These are phyloP conservation scores for Schlechtendalia chinensis DNA, from an alignment of 1,140 invertebrate species.

Conservation along the genomic window DNA sequence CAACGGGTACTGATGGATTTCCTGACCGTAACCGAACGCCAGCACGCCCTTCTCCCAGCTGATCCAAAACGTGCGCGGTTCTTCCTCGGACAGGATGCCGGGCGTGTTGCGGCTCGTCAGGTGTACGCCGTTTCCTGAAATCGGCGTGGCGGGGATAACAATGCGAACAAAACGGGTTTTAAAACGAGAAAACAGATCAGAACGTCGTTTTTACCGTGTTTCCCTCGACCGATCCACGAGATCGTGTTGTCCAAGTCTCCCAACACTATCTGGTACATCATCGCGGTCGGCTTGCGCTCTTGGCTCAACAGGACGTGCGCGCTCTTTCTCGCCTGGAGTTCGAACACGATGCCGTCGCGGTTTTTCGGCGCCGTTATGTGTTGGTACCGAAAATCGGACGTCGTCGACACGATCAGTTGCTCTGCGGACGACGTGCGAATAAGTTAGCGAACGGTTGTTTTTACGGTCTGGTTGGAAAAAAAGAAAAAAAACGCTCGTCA, in stretches of 20 bases:
- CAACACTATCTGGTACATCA: conserved; percentile 64
- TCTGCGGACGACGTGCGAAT: neutral
- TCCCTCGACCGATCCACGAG: conserved; percentile 64
- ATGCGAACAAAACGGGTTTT: no score
- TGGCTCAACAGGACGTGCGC: conserved; percentile 62
- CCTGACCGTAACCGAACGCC: conserved; percentile 60
- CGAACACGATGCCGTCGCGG: conserved; percentile 62
- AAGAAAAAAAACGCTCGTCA: conserved; percentile 53
- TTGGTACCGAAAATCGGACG: conserved; percentile 64
- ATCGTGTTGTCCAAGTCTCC: conserved; percentile 60
- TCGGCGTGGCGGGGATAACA: no score
- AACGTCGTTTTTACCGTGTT: conserved; percentile 59
- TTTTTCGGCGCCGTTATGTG: conserved; percentile 64
- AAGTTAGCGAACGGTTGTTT: neutral
- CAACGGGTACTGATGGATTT: conserved; percentile 59
- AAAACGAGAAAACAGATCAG: no score
- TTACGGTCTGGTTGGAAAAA: neutral
- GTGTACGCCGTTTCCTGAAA: conserved; percentile 63
- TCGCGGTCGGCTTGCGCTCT: conserved; percentile 58
- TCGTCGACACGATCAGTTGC: conserved; percentile 53
- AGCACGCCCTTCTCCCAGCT: conserved; percentile 63
- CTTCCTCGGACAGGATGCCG: conserved; percentile 57
- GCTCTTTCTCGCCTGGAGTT: conserved; percentile 60
- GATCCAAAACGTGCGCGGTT: conserved; percentile 64
- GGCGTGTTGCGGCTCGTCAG: conserved; percentile 61